These are phyloP conservation scores for Wasmannia auropunctata DNA, from an alignment of 1,140 invertebrate species.

Conservation along the genomic window DNA sequence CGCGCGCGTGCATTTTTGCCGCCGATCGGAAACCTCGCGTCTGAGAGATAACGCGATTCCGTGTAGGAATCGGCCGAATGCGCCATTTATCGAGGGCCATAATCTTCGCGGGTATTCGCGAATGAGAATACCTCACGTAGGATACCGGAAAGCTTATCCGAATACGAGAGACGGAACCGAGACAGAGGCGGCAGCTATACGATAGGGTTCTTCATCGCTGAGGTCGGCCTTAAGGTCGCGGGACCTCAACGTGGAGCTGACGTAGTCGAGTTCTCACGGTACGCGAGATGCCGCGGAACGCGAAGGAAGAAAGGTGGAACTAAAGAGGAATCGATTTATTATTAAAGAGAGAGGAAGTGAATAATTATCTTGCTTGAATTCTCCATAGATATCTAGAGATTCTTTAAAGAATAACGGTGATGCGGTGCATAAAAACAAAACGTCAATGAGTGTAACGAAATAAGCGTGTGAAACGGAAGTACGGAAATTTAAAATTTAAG, in stretches of 20 bases:
- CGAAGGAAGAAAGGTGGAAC: not conserved
- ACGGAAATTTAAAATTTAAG: not conserved
- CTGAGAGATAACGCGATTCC: slow-evolving; percentile 1
- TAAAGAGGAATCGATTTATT: slow-evolving; percentile 38
- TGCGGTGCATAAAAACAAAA: not conserved
- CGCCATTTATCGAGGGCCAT: not conserved
- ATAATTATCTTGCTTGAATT: slow-evolving; percentile 22
- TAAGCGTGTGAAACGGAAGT: not conserved
- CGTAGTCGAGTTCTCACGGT: slow-evolving; percentile 49
- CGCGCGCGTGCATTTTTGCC: slow-evolving; percentile 1
- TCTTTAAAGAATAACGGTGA: not conserved
- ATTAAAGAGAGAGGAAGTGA: not conserved
- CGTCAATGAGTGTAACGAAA: not conserved
- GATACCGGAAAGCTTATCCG: slow-evolving; percentile 21
- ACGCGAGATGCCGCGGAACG: not conserved
- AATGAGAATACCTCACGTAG: not conserved
- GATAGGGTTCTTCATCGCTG: not conserved
- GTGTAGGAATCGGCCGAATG: not conserved
- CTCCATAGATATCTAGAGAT: not conserved
- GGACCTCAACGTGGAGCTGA: not conserved
- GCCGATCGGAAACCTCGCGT: not conserved
- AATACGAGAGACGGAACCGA: not conserved
- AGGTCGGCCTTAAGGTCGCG: slow-evolving; percentile 28
- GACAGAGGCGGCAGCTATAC: not conserved
- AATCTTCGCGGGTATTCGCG: not conserved